Evolutionary conservation across 1,140 invertebrate species (phyloP).

Genomic region (Idris sp.): DNA sequence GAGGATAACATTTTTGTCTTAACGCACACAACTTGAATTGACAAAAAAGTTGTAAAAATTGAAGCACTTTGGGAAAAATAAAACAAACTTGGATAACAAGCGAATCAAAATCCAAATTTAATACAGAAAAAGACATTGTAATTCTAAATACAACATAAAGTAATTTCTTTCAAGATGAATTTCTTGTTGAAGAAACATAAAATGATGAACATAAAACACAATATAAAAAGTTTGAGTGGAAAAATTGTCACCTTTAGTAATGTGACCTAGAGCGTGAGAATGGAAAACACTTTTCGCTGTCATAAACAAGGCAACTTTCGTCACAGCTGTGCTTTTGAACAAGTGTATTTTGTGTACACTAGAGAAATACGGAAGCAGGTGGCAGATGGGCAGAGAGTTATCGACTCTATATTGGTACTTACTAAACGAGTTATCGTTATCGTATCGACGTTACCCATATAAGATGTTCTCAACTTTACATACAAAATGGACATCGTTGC

Average conservation of each 20-base stretch:
- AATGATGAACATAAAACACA: slow-evolving; percentile 47
- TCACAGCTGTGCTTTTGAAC: slow-evolving; percentile 56
- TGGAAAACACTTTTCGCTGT: slow-evolving; percentile 55
- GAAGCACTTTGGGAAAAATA: no score
- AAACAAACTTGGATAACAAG: no score
- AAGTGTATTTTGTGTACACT: slow-evolving; percentile 55
- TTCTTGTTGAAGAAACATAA: background rate
- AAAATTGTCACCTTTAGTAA: slow-evolving; percentile 15
- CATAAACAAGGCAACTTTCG: slow-evolving; percentile 58
- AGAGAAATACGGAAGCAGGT: slow-evolving; percentile 67
- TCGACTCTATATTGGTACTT: slow-evolving; percentile 73
- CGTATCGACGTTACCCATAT: slow-evolving; percentile 65
- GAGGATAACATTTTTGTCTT: slow-evolving; percentile 17
- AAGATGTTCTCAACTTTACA: slow-evolving; percentile 18
- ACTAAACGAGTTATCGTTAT: slow-evolving; percentile 75
- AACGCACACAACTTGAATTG: no score
- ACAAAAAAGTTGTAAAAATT: no score
- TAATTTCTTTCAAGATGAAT: no score
- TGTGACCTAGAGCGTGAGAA: slow-evolving; percentile 30
- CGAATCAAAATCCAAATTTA: no score
- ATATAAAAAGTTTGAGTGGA: slow-evolving; percentile 28
- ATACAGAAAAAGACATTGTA: no score
- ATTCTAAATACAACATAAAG: no score
- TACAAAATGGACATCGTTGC: slow-evolving; percentile 17
- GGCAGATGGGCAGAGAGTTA: slow-evolving; percentile 73